phyloP scores from a whole-genome alignment of 2,113 vertebrate species.

The Chlorodrepanis virens region DNA sequence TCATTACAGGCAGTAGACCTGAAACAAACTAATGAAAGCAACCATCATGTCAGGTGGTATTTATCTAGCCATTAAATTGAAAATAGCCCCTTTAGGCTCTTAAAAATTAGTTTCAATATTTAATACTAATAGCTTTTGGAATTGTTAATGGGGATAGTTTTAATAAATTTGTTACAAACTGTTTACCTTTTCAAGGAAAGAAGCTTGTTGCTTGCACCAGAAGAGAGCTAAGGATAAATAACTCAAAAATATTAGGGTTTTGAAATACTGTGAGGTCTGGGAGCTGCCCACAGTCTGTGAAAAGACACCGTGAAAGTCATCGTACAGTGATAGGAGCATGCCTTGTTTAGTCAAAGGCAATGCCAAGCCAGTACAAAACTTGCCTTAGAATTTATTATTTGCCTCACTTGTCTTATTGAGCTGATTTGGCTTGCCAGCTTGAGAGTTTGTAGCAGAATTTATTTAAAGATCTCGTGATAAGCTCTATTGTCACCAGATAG shows the following conservation, averaged over 20 bases:
- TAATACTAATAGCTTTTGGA: conserved; percentile 71
- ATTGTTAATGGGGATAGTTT: conserved; percentile 60
- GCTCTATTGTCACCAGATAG: neutral
- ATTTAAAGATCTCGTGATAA: neutral
- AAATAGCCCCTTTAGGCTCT: conserved; percentile 72
- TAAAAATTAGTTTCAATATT: conserved; percentile 77
- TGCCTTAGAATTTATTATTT: neutral
- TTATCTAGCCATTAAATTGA: conserved; percentile 73
- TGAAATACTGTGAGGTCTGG: neutral
- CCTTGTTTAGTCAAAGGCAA: neutral
- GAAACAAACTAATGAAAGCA: conserved; percentile 72
- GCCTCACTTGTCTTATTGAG: neutral
- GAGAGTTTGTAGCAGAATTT: neutral
- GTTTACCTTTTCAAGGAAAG: conserved; percentile 60
- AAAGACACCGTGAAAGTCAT: neutral
- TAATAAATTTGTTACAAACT: conserved; percentile 67
- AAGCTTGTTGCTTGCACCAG: neutral
- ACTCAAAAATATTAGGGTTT: neutral
- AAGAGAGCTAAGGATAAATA: neutral
- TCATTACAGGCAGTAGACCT: conserved; percentile 67
- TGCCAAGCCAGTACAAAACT: neutral
- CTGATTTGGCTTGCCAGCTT: neutral
- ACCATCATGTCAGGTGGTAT: conserved; percentile 61
- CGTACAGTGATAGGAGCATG: neutral
- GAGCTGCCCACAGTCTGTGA: neutral